Base-by-base conservation (phyloP, 1,140 invertebrate species). In the Anoplolepis gracilipes region DNA sequence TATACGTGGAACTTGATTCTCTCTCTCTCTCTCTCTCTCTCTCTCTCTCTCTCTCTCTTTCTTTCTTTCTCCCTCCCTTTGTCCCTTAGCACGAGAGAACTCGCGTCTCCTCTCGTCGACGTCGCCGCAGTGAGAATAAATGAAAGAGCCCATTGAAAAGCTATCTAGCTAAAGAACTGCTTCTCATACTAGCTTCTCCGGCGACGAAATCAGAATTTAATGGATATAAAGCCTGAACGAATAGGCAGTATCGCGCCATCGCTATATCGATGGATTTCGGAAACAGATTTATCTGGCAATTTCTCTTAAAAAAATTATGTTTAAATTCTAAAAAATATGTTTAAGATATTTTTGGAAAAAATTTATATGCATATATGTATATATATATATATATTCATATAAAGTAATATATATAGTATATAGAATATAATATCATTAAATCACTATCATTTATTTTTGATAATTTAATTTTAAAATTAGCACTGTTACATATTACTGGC, bases 171-270 rank as follows among this genome's bases (percentile, higher is more conserved):
- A 79, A 69, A 85, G 85, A 84, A 72, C 78, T 72, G 89, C 82
- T 87, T 85, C 85, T 92, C 90, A 77, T 88, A 81, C 82, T 73
- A 33, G 57, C 46, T 53, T 57, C 30, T 33, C 55, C 59, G 77
- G 39, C 85, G 81, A 65, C 87, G 76, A 92, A 89, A 92, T 90
- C 90, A 90, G 89, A 89, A 86, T 92, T 91, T 90, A 92, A 92
- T 90, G 92, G 90, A 81, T 86, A 90, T 91, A 92, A 93, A 88
- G 91, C 88, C 84, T 89, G 91, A 93, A 87, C 90, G 89, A 89
- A 85, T 49, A 85, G 65, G 85, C 84, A 84, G 87, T 93, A 92
- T 92, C 90, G 87, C 64, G 67, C 77, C 88, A 88, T 49, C 16
- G 46, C 91, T 92, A 89, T 90, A 93, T 92, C 92, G 67, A 46